Base-by-base conservation (phyloP, 2,797 vertebrate genomes). In the Micrastur ruficollis region DNA sequence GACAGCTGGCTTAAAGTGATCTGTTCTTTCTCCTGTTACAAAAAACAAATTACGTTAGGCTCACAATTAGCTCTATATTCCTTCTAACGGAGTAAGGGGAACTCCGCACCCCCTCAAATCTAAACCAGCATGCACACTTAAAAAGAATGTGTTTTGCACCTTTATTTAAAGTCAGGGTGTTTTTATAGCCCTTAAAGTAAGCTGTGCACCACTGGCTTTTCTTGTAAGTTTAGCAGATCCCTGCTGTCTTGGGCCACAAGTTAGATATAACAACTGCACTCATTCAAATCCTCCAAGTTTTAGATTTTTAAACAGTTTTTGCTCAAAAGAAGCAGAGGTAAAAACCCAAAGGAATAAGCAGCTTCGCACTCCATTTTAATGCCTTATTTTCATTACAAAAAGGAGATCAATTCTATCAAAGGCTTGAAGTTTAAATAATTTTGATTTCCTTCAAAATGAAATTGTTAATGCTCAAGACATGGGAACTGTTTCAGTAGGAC, bases 1-100 rank as follows among this genome's bases (percentile, higher is more conserved):
- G 99, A 99, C 72, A 99, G 97, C 97, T 99, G 99, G 96, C 99
- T 99, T 62, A 99, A 96, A 15, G 73, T 97, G 86, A 99, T 99
- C 94, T 99, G 99, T 84, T 98, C 99, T 94, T 99, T 99, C 88
- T 99, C 99, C 99, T 99, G 86, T 58, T 61, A 93, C 5, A 93
- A 52, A 87, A 18, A 90, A 56, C 6, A 67, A n/a, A 6, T 19
- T 22, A 27, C 0, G 2, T 67, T 21, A 55, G 56, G 11, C 19
- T 49, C 52, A 47, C 5, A 4, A 71, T 53, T 19, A 27, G 59
- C 36, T 29, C 40, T 8, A 1, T 0, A 12, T 9, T 31, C 71
- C 22, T 55, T 20, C 31, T 2, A 8, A 32, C 1, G 0, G 13
- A 6, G 15, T 6, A 9, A 2, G 22, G 17, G n/a, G 20, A 22